Evolutionary conservation across 1,140 invertebrate species (phyloP).

Genomic region (Pogonomyrmex barbatus): DNA sequence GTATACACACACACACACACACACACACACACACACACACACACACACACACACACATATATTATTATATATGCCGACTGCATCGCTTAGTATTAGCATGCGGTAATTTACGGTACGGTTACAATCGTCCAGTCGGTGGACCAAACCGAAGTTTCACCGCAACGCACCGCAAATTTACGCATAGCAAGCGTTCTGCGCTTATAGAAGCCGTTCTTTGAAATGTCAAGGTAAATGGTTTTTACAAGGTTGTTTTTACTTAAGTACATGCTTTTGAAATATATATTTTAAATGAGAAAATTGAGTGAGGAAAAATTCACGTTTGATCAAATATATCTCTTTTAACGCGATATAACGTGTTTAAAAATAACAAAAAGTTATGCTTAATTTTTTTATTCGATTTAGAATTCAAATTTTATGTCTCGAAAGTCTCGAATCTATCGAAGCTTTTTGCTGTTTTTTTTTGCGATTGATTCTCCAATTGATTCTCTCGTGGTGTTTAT

Average conservation of each 20-base stretch:
- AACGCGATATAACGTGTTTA: background rate
- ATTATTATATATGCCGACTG: no score
- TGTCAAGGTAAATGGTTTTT: background rate
- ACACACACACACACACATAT: no score
- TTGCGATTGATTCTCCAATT: no score
- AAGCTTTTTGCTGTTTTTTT: no score
- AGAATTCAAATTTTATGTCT: background rate
- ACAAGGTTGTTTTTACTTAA: background rate
- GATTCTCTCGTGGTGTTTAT: no score
- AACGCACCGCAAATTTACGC: slow-evolving; percentile 38
- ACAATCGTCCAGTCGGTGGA: slow-evolving; percentile 16
- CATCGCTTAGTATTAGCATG: slow-evolving; percentile 43
- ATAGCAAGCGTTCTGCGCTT: background rate
- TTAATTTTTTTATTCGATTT: background rate
- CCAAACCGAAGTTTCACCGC: slow-evolving; percentile 10
- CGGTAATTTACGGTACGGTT: slow-evolving; percentile 50
- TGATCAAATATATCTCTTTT: background rate
- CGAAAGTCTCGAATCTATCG: no score
- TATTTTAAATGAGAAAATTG: background rate
- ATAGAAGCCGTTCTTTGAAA: background rate
- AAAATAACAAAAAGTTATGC: background rate
- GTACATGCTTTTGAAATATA: background rate
- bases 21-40: no score
- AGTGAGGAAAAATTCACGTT: background rate
- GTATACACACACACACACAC: no score